Base-by-base conservation (phyloP, 2,888 invertebrate species). In the Mythimna lalbum region DNA sequence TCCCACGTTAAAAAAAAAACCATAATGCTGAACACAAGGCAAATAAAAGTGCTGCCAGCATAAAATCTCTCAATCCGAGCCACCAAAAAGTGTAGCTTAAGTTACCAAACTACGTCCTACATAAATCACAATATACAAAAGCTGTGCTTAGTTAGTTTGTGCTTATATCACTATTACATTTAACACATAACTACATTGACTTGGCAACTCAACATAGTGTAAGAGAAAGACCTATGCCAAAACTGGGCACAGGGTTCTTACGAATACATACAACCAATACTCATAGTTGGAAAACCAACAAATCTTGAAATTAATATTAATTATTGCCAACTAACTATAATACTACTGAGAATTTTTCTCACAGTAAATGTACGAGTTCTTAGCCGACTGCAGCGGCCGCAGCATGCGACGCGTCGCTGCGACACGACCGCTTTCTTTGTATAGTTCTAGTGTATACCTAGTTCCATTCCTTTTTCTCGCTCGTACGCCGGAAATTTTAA, bases 81-180 rank as follows among this genome's bases (percentile, higher is more conserved):
- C 69, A 55, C 43, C 39, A 55, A 36, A 43, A 50, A 69, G 67
- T 50, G 19, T 56, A 56, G 53, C 43, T 47, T 31, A 56, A 62
- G 43, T 43, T 43, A 27, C 33, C 49, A 49, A 60, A 50, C 53
- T 76, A 63, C 47, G 14, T 39, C 43, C 56, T 60, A 67, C 5
- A 12, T 56, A 57, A 66, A 61, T 74, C 63, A 68, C 65, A 64
- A n/a, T 69, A 39, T 63, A 71, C 68, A 82, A 81, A 81, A 73
- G 3, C 71, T 70, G 82, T 73, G 78, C 75, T 65, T 63, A 31
- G 23, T 69, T 68, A 71, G 3, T 55, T 57, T 39, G 71, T 76
- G 70, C 73, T 69, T 66, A 73, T 9, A 55, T 27, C 39, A 43
- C 59, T 69, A 69, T 17, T 50, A 76, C 36, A 69, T 63, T 43